phyloP scores from a whole-genome alignment of 2,888 invertebrate genomes.

The Tiliacea citrago region DNA sequence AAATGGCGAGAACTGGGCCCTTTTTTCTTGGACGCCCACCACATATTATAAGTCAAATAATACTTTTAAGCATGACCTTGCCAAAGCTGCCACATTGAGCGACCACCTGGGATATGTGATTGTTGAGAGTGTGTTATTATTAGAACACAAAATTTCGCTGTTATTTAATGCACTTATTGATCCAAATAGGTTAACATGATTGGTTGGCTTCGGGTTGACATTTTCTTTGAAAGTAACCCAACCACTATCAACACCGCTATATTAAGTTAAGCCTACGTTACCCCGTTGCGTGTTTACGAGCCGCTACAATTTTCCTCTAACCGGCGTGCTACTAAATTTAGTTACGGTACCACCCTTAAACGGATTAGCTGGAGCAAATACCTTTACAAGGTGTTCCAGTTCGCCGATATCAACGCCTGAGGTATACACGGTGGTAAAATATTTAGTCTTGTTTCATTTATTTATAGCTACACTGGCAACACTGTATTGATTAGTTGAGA shows the following conservation, averaged over 20 bases:
- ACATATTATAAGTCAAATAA: neutral
- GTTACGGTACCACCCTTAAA: constrained; percentile 56
- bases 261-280: constrained; percentile 20
- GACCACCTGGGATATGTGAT: neutral
- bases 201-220: neutral
- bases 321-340: constrained; percentile 51
- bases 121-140: neutral
- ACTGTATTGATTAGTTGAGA: constrained; percentile 14
- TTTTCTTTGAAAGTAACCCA: neutral
- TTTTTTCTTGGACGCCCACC: too few relatives aligned
- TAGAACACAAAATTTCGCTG: neutral
- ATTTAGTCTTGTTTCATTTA: constrained; percentile 32
- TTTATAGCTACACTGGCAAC: constrained; percentile 16
- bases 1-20: too few relatives aligned
- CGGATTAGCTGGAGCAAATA: constrained; percentile 63
- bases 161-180: neutral
- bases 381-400: constrained; percentile 53
- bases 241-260: constrained; percentile 7
- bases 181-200: neutral
- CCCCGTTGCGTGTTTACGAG: constrained; percentile 33
- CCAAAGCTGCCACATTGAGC: neutral
- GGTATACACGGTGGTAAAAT: constrained; percentile 32
- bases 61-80: too few relatives aligned
- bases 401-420: constrained; percentile 28
- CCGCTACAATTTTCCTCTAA: constrained; percentile 44